Conservation (phyloP, 2,797 vertebrate genomes). For the Falco columbarius region DNA sequence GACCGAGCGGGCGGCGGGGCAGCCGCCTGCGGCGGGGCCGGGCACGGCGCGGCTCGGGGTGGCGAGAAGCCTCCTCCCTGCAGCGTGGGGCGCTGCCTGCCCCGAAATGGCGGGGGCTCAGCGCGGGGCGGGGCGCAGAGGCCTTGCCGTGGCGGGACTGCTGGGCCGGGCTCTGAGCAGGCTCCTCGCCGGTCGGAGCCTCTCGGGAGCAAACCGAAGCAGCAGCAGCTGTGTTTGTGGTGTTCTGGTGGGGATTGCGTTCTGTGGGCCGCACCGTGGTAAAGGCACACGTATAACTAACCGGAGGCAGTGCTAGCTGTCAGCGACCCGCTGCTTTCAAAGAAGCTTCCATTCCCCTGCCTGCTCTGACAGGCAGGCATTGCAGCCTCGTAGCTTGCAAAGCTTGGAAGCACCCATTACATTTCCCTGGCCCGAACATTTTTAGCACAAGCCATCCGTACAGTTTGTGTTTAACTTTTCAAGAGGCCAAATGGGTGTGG, state of each 20-base stretch:
- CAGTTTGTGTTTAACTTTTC: background rate
- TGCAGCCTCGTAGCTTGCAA: fast-evolving
- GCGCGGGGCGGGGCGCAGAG: too few species aligned
- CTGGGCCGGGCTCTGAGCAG: background rate
- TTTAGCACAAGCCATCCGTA: background rate
- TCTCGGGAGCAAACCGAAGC: fast-evolving
- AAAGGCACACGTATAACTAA: fast-evolving
- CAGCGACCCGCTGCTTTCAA: background rate
- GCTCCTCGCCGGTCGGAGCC: background rate
- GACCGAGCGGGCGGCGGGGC: too few species aligned
- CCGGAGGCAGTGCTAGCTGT: fast-evolving
- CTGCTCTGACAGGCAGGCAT: background rate
- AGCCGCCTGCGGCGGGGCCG: too few species aligned
- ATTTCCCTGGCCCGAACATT: background rate
- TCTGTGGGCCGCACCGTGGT: fast-evolving
- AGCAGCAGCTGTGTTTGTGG: fast-evolving
- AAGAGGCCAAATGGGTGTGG: background rate
- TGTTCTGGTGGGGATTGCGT: too few species aligned
- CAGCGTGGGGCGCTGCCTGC: background rate
- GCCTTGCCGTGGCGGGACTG: background rate
- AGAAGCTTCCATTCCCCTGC: background rate
- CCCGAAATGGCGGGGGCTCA: fast-evolving
- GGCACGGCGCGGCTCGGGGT: background rate
- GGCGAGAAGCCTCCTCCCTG: background rate
- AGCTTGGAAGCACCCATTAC: background rate